Conservation (phyloP, 2,888 invertebrate genomes). For the Drosophila heteroneura region DNA sequence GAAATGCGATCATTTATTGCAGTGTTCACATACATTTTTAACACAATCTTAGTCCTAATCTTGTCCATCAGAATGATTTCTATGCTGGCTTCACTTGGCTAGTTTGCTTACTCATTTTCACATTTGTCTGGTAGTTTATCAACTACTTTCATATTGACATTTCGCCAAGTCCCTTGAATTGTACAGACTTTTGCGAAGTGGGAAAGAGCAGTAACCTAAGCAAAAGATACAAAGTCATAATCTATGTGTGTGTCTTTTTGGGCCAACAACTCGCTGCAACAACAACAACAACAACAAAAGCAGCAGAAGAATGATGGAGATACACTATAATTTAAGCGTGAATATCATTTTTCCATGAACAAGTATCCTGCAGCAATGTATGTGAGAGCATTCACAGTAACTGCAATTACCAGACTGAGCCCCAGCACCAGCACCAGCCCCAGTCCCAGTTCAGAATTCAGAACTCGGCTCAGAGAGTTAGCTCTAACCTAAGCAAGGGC, state of each 20-base stretch:
- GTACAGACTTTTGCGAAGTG: slow-evolving; percentile 6
- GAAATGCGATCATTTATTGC: neutral
- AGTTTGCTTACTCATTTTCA: neutral
- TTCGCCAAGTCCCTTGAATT: slow-evolving; percentile 38
- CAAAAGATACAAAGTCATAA: neutral
- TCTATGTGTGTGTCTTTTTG: slow-evolving; percentile 30
- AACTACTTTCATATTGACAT: slow-evolving; percentile 45
- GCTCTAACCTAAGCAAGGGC: slow-evolving; percentile 15
- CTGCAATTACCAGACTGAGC: slow-evolving; percentile 71
- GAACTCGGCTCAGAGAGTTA: slow-evolving; percentile 3
- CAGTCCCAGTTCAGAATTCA: slow-evolving; percentile 1
- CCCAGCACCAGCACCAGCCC: neutral
- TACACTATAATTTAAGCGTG: slow-evolving; percentile 80
- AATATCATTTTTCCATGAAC: slow-evolving; percentile 82
- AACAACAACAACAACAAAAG: slow-evolving; percentile 12
- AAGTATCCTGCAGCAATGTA: slow-evolving; percentile 78
- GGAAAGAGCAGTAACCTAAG: slow-evolving; percentile 2
- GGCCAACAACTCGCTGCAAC: slow-evolving; percentile 27
- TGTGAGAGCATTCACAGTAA: slow-evolving; percentile 82
- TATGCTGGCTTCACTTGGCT: neutral
- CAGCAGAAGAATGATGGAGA: slow-evolving; percentile 49
- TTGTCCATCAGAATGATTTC: neutral
- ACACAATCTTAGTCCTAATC: neutral
- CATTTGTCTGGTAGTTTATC: slow-evolving; percentile 50
- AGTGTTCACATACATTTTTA: neutral